Conservation (phyloP, 2,888 invertebrate species). For the Siphonodentalium dalli region DNA sequence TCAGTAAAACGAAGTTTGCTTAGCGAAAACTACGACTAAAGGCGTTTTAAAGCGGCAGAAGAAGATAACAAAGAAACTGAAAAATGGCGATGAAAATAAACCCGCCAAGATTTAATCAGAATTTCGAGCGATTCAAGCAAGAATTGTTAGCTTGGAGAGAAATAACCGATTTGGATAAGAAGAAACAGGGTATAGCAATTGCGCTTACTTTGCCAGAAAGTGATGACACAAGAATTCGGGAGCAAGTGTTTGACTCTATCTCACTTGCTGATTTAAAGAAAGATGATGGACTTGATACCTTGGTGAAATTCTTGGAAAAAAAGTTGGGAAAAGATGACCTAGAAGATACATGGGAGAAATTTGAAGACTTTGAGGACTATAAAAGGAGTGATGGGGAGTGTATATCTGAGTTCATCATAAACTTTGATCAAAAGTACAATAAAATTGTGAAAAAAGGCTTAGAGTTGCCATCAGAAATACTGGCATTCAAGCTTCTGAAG, state of each 20-base stretch:
- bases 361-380: constrained; percentile 29
- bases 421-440: no score
- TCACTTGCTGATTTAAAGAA: constrained; percentile 28
- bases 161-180: constrained; percentile 24
- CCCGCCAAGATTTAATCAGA: constrained; percentile 16
- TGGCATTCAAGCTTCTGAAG: no score
- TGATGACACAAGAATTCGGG: constrained; percentile 21
- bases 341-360: constrained; percentile 30
- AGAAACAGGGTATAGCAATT: constrained; percentile 28
- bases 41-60: no score
- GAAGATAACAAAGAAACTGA: no score
- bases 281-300: constrained; percentile 21
- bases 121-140: constrained; percentile 28
- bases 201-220: constrained; percentile 29
- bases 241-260: constrained; percentile 32
- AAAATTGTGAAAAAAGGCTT: no score
- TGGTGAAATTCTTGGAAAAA: constrained; percentile 28
- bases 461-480: no score
- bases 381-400: constrained; percentile 18
- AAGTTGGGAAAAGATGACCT: constrained; percentile 33
- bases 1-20: no score
- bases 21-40: no score
- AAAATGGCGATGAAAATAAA: constrained; percentile 12
- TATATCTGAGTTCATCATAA: constrained; percentile 26
- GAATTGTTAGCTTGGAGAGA: constrained; percentile 29